A percentile compares a stretch with the other conserved stretches of the same genome.
Conservation (phyloP, 2,888 invertebrate genomes). For the Ochropleura plecta region DNA sequence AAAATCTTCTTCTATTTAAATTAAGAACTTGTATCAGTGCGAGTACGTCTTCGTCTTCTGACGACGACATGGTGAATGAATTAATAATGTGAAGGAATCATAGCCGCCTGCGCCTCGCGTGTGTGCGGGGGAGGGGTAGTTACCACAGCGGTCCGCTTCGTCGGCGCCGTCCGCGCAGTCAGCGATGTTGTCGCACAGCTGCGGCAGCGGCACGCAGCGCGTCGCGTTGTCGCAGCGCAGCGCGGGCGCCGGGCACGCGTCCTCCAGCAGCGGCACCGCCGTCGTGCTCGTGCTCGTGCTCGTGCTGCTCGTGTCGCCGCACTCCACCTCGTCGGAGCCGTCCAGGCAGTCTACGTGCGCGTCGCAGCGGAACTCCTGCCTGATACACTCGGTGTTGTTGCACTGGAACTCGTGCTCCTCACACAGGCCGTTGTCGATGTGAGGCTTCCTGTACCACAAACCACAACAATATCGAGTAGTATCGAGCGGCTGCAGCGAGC, state of each 20-base stretch:
- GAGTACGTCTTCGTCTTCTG: no score
- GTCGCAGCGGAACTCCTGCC: slow-evolving; percentile 92
- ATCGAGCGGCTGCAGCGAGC: no score
- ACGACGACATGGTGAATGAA: no score
- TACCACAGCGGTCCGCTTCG: slow-evolving; percentile 93
- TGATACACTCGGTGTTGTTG: slow-evolving; percentile 92
- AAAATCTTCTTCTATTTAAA: no score
- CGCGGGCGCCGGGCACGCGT: slow-evolving; percentile 87
- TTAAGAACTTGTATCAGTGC: no score
- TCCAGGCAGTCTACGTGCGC: slow-evolving; percentile 93
- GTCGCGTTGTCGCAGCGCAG: slow-evolving; percentile 93
- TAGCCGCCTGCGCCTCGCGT: no score
- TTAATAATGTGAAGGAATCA: no score
- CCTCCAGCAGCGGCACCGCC: slow-evolving; percentile 25
- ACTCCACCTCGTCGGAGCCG: slow-evolving; percentile 93
- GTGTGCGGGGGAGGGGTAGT: no score
- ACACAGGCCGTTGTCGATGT: slow-evolving; percentile 79
- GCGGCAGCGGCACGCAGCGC: slow-evolving; percentile 93
- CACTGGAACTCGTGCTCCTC: slow-evolving; percentile 92
- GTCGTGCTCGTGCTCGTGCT: slow-evolving; percentile 22
- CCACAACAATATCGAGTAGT: neutral
- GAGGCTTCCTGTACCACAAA: slow-evolving; percentile 64
- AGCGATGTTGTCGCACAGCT: slow-evolving; percentile 93
- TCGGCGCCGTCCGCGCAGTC: slow-evolving; percentile 95
- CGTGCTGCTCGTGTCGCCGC: slow-evolving; percentile 72